Conservation (phyloP, 1,140 invertebrate genomes). For the Drosophila simulans region DNA sequence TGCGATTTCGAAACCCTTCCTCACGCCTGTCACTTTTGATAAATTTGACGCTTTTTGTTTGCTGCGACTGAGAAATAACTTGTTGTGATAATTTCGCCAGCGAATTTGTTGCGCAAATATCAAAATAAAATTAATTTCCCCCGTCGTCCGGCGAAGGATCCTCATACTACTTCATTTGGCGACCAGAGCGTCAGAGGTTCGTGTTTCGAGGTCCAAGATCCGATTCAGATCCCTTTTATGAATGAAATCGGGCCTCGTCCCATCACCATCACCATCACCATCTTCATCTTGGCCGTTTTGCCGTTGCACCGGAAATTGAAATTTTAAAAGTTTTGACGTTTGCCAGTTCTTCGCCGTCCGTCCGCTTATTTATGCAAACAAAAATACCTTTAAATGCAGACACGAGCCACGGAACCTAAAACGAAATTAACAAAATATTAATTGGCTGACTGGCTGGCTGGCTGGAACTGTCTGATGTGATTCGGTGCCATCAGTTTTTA, state of each 20-base stretch:
- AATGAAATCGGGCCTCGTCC: conserved; percentile 33
- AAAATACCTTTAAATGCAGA: conserved; percentile 70
- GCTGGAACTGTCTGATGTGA: conserved; percentile 50
- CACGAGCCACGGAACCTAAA: conserved; percentile 59
- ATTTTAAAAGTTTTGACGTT: conserved; percentile 82
- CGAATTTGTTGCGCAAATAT: conserved; percentile 79
- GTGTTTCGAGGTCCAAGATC: background rate
- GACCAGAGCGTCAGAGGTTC: background rate
- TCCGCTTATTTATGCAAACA: conserved; percentile 73
- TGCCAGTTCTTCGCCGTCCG: conserved; percentile 49
- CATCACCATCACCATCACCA: background rate
- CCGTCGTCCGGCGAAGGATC: too few species aligned
- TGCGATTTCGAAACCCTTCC: conserved; percentile 28
- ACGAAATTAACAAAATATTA: conserved; percentile 70
- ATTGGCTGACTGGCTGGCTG: conserved; percentile 60
- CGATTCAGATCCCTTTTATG: conserved; percentile 40
- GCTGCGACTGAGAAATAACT: conserved; percentile 68
- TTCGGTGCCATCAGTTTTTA: conserved; percentile 21
- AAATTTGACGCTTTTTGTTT: conserved; percentile 62
- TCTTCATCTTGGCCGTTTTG: conserved; percentile 6
- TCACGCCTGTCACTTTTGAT: conserved; percentile 78
- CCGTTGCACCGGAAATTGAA: conserved; percentile 75
- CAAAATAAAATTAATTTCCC: conserved; percentile 81
- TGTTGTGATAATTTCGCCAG: conserved; percentile 77
- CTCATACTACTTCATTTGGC: background rate